Evolutionary conservation across 2,888 invertebrate species (phyloP).

Genomic region (Hydrotaea cyrtoneurina): DNA sequence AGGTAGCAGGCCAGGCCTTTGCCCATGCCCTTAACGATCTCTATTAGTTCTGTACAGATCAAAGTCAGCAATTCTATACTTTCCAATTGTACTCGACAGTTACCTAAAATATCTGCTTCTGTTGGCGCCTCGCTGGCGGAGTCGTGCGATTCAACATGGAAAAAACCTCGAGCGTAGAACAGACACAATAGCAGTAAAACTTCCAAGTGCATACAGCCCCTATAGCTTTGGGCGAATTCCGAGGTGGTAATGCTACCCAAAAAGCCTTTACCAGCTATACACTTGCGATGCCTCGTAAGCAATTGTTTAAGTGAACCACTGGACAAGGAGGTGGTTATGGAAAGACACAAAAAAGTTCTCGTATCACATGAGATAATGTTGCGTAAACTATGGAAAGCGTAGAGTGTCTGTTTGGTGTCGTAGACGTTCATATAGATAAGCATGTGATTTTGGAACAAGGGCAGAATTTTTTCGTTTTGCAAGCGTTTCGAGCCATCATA

Average conservation of each 20-base stretch:
- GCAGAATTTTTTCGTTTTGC: constrained; percentile 68
- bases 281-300: constrained; percentile 86
- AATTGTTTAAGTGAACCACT: constrained; percentile 81
- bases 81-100: constrained; percentile 89
- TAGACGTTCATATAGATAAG: constrained; percentile 90
- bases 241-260: constrained; percentile 83
- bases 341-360: constrained; percentile 87
- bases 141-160: constrained; percentile 76
- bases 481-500: constrained; percentile 63
- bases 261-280: constrained; percentile 87
- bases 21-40: constrained; percentile 88
- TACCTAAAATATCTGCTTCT: constrained; percentile 87
- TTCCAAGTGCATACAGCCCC: constrained; percentile 91
- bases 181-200: constrained; percentile 88
- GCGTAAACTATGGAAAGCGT: constrained; percentile 88
- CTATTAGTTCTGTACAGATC: constrained; percentile 87
- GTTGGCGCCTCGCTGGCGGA: constrained; percentile 82
- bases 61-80: constrained; percentile 88
- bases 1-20: constrained; percentile 89
- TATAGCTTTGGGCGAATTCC: constrained; percentile 86
- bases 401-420: constrained; percentile 87
- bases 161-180: constrained; percentile 90
- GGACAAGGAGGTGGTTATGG: constrained; percentile 88
- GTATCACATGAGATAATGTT: constrained; percentile 87
- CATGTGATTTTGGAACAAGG: constrained; percentile 90